These are phyloP conservation scores for Drosophila austrosaltans DNA, from an alignment of 2,888 invertebrate genomes.

Conservation along the genomic window DNA sequence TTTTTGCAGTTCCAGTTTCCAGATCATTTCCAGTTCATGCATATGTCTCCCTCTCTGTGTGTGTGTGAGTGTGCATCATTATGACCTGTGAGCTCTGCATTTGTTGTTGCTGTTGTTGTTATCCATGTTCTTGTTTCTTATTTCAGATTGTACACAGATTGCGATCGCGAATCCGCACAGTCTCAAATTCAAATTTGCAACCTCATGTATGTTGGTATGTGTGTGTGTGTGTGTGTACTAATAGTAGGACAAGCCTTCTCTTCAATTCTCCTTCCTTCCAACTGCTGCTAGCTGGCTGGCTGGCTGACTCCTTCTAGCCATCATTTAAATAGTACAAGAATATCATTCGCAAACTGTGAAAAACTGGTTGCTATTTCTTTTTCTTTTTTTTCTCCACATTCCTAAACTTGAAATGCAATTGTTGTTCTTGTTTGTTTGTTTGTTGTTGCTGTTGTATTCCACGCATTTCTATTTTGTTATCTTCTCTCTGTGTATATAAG, in stretches of 20 bases:
- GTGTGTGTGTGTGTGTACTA: not conserved
- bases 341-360: conserved; percentile 13
- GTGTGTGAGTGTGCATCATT: conserved; percentile 28
- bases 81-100: conserved; percentile 26
- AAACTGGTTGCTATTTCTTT: conserved; percentile 55
- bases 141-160: conserved; percentile 30
- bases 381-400: conserved; percentile 36
- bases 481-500: conserved; percentile 37
- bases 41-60: conserved; percentile 29
- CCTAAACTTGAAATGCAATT: conserved; percentile 53
- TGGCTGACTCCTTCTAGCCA: conserved; percentile 24
- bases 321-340: conserved; percentile 60
- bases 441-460: conserved; percentile 33
- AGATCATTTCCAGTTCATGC: conserved; percentile 51
- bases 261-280: not conserved
- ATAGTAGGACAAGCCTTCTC: conserved; percentile 19
- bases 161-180: conserved; percentile 49
- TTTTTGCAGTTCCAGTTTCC: conserved; percentile 73
- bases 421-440: conserved; percentile 37
- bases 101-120: conserved; percentile 5
- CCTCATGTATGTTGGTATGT: conserved; percentile 20
- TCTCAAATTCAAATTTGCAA: conserved; percentile 70
- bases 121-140: conserved; percentile 58
- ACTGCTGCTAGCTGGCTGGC: not conserved
- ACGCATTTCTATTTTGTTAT: conserved; percentile 51